Evolutionary conservation across 2,797 vertebrate species (phyloP).

Genomic region (Sebastolobus altivelis): DNA sequence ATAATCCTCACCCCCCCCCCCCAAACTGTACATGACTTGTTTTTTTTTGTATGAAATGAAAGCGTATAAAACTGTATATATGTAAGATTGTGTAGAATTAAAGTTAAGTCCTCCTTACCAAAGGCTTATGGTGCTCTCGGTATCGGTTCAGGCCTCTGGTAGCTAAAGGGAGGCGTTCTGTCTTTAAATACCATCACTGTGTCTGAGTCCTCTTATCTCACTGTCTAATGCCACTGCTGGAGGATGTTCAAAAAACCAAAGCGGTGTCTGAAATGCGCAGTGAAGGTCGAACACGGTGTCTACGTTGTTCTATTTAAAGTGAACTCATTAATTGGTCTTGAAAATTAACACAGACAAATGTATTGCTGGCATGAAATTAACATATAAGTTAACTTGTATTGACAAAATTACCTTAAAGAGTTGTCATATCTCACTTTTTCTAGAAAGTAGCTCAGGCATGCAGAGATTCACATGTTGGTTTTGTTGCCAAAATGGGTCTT

Average conservation of each 20-base stretch:
- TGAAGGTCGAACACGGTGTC: neutral
- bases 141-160: conserved; percentile 47
- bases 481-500: neutral
- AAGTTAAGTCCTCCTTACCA: conserved; percentile 78
- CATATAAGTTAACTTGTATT: neutral
- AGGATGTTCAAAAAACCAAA: neutral
- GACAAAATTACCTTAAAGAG: neutral
- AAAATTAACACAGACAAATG: neutral
- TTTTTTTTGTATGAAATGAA: conserved; percentile 85
- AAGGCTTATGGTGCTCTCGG: conserved; percentile 55
- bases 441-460: neutral
- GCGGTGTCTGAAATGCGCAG: neutral
- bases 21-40: conserved; percentile 71
- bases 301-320: neutral
- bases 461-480: neutral
- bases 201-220: conserved; percentile 44
- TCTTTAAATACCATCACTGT: conserved; percentile 53
- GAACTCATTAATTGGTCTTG: neutral
- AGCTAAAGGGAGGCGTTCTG: conserved; percentile 38
- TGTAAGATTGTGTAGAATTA: conserved; percentile 88
- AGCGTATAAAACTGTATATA: conserved; percentile 87
- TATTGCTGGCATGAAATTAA: neutral
- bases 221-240: conserved; percentile 1
- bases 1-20: conserved; percentile 26
- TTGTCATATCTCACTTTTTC: neutral